Base-by-base conservation (phyloP, 2,888 invertebrate species). In the Aethes cnicana region DNA sequence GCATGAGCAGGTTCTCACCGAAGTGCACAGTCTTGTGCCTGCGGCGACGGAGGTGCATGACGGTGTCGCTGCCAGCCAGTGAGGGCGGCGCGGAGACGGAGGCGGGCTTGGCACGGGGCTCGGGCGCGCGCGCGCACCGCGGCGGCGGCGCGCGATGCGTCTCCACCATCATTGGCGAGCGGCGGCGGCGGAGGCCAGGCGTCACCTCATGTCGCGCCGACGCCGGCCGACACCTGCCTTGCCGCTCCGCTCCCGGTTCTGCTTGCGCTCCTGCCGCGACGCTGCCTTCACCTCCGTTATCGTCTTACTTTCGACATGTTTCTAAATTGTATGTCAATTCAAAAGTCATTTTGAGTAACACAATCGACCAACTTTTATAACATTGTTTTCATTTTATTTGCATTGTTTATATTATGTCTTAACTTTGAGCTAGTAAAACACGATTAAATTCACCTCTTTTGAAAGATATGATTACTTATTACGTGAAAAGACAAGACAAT, bases 1-100 rank as follows among this genome's bases (percentile, higher is more conserved):
- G 94, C 79, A 94, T 91, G 62, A 94, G 78, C 18, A 94, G 90
- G 77, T 94, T 94, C 73, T 94, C 94, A 53, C 94, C 94, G 73
- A 95, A 95, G 80, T 94, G 94, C 42, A 95, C 94, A 41, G 94
- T 94, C 81, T 94, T 94, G 84, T 94, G 94, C 53, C 94, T 91
- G 47, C 94, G 91, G 52, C 94, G 91, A 46, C 94, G 93, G 54
- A 93, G 85, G 64, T 92, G 92, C 73, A 93, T 88, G 63, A 81
- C 77, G 64, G 79, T 84, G 68, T 81, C 83, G 69, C 85, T 84
- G 76, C 87, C 89, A 68, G 83, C 81, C 66, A 83, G 84, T 64
- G 91, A 92, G 59, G 88, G 77, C 61, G 91, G 92, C 61, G 91
- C 92, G 64, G 91, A 92, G 62, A 84, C 90, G 63, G 91, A 91